These are phyloP conservation scores for Prionace glauca DNA, from an alignment of 2,797 vertebrate genomes.

Conservation along the genomic window DNA sequence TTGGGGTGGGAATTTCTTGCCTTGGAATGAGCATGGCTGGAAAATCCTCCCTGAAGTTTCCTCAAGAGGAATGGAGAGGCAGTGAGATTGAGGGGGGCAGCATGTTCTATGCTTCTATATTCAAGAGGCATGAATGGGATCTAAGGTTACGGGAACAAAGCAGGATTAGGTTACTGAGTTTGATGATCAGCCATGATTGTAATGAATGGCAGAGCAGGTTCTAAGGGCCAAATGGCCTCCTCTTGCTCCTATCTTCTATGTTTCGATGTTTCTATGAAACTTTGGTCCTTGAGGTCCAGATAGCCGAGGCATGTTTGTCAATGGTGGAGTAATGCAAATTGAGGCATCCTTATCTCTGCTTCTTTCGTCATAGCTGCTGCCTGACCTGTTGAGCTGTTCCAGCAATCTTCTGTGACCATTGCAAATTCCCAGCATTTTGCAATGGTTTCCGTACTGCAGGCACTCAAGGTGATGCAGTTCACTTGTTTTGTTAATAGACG, in stretches of 20 bases:
- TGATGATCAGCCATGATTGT: too few relatives aligned
- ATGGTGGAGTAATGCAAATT: not conserved
- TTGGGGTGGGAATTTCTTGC: too few relatives aligned
- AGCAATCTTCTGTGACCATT: not conserved
- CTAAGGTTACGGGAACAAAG: too few relatives aligned
- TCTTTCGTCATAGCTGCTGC: not conserved
- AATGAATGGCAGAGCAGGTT: too few relatives aligned
- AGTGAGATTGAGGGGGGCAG: too few relatives aligned
- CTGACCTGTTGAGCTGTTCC: not conserved
- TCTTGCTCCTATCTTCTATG: too few relatives aligned
- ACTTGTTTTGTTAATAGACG: not conserved
- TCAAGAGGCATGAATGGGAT: too few relatives aligned
- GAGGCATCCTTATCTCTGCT: not conserved
- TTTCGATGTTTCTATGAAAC: not conserved
- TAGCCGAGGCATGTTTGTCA: not conserved
- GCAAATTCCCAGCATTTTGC: not conserved
- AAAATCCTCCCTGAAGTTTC: too few relatives aligned
- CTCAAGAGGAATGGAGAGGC: not conserved
- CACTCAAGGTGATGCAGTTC: not conserved
- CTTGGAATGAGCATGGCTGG: too few relatives aligned
- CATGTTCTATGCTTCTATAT: too few relatives aligned
- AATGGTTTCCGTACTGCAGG: not conserved
- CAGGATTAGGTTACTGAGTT: too few relatives aligned
- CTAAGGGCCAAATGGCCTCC: too few relatives aligned
- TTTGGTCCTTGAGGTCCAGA: fast-evolving